Conservation (phyloP, 2,888 invertebrate genomes). For the Amphipoea lucens region DNA sequence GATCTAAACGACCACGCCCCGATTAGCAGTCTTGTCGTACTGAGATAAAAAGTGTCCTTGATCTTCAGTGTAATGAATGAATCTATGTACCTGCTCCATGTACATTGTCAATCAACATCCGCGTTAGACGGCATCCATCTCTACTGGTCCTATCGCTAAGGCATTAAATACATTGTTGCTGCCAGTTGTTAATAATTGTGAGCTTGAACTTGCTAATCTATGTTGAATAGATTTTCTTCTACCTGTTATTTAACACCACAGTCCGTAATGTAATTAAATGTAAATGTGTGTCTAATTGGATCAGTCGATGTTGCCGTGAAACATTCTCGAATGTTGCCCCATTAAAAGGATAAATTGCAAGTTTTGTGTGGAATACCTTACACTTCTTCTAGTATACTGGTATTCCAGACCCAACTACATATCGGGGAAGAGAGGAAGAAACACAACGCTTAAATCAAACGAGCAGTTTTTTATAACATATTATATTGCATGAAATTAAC, state of each 20-base stretch:
- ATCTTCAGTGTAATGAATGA: constrained; percentile 84
- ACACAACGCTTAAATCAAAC: neutral
- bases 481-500: constrained; percentile 61
- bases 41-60: constrained; percentile 87
- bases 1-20: constrained; percentile 82
- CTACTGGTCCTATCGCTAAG: constrained; percentile 33
- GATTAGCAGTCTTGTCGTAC: constrained; percentile 73
- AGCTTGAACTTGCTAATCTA: constrained; percentile 30
- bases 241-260: constrained; percentile 30
- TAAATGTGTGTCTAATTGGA: constrained; percentile 8
- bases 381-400: neutral
- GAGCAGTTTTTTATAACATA: constrained; percentile 26
- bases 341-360: no score
- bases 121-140: constrained; percentile 69
- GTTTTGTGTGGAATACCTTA: neutral
- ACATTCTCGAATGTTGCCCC: neutral
- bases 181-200: constrained; percentile 35
- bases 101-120: constrained; percentile 77
- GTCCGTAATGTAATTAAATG: constrained; percentile 7
- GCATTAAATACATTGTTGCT: constrained; percentile 47
- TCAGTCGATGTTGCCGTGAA: neutral
- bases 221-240: constrained; percentile 36
- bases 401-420: no score
- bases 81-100: constrained; percentile 73
- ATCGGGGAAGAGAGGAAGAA: neutral